Conservation (phyloP, 1,140 invertebrate species). For the Drosophila orena region DNA sequence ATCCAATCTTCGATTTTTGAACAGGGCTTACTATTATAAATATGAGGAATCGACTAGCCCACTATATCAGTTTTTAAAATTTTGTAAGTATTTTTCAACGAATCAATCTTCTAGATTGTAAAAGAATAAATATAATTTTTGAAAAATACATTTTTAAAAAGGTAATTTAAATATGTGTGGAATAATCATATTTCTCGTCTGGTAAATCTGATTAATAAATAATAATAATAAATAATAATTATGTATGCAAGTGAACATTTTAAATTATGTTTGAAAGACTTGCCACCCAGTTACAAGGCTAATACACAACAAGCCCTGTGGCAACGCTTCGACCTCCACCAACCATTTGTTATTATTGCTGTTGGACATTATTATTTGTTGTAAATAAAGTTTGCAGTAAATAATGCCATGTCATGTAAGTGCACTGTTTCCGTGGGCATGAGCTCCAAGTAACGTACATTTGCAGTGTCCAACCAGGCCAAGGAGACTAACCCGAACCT, state of each 20-base stretch:
- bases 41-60: no score
- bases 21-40: no score
- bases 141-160: no score
- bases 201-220: no score
- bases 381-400: constrained; percentile 9
- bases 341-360: constrained; percentile 6
- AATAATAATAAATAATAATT: no score
- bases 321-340: background rate
- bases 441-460: background rate
- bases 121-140: no score
- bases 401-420: constrained; percentile 58
- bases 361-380: background rate
- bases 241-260: background rate
- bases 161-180: no score
- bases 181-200: no score
- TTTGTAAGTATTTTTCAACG: no score
- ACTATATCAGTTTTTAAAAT: no score
- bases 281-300: background rate
- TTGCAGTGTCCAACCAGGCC: constrained; percentile 14
- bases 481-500: constrained; percentile 3
- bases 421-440: background rate
- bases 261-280: background rate
- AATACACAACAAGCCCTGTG: background rate
- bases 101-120: no score
- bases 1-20: no score